A percentile compares a stretch with the other conserved stretches of the same genome.
phyloP scores from a whole-genome alignment of 1,140 invertebrate species.

The Phthorimaea operculella region DNA sequence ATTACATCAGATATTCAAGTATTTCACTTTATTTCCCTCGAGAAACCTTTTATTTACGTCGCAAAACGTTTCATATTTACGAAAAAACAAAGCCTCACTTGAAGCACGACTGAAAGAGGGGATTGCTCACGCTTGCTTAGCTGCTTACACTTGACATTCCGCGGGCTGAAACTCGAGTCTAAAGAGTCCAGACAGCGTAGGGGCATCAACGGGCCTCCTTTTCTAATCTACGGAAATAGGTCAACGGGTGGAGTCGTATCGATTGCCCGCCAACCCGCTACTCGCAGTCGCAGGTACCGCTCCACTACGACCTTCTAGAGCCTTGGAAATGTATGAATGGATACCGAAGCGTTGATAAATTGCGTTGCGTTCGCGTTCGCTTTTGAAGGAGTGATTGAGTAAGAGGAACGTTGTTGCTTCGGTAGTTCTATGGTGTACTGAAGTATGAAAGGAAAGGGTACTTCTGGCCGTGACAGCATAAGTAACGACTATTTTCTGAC shows the following conservation, averaged over 20 bases:
- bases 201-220: constrained; percentile 2
- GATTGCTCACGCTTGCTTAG: background rate
- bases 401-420: too few species aligned
- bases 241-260: constrained; percentile 57
- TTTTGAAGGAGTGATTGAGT: background rate
- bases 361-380: background rate
- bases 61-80: too few species aligned
- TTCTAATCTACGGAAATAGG: constrained; percentile 59
- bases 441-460: too few species aligned
- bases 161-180: too few species aligned
- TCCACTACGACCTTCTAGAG: background rate
- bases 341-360: background rate
- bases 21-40: too few species aligned
- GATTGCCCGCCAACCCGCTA: constrained; percentile 50
- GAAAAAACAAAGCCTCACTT: too few species aligned
- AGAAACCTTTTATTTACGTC: too few species aligned
- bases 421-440: too few species aligned
- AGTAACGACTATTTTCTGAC: too few species aligned
- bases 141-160: constrained; percentile 3
- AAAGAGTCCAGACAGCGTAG: background rate
- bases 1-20: too few species aligned
- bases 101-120: too few species aligned
- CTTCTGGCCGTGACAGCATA: too few species aligned
- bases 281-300: constrained; percentile 42
- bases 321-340: constrained; percentile 3